Evolutionary conservation across 2,113 vertebrate species (phyloP), one percentile per base, ranked within the genome.

Genomic region (Hystrix brachyura): DNA sequence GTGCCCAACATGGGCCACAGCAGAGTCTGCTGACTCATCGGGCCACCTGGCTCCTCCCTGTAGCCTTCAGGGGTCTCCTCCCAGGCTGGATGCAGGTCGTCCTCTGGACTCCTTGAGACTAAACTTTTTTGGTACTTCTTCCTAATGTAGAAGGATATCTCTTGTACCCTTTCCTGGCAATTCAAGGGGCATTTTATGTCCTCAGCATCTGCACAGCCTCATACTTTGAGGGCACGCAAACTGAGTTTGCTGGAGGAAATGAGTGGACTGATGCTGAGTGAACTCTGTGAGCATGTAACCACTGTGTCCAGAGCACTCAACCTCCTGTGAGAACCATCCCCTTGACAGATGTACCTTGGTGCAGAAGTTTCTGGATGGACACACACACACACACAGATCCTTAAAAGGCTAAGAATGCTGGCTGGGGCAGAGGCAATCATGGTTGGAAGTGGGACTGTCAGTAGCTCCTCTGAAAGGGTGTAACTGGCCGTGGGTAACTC

Each of bases 401-500:
- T 48, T 23, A 48, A 10, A 71, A 74, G n/a, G 32, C 62, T 38
- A 60, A n/a, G 59, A 10, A 13, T n/a, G 57, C 5, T 13, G 46
- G 29, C 59, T 57, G 55, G 17, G 69, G 53, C 3, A 17, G 83
- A 80, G 72, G 34, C 55, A 55, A 25, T 48, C 13, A n/a, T 34
- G 15, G 55, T 27, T 25, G 7, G 25, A 53, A 51, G 43, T 6
- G 27, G 9, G 17, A 59, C 48, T 43, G 3, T 18, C 65, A 13
- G 32, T 3, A 9, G 21, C n/a, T n/a, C 67, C 59, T 62, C 43
- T 7, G 25, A 21, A 23, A 53, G 53, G 29, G 57, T 43, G 21
- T 2, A 0, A 1, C 1, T 4, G 3, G 60, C 59, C 0, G 0
- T 8, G 53, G 78, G 32, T 4, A 34, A 14, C 19, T 23, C 14